A percentile compares a stretch with the other conserved stretches of the same genome.
Conservation (phyloP, 1,140 invertebrate genomes). For the Oncopeltus fasciatus region DNA sequence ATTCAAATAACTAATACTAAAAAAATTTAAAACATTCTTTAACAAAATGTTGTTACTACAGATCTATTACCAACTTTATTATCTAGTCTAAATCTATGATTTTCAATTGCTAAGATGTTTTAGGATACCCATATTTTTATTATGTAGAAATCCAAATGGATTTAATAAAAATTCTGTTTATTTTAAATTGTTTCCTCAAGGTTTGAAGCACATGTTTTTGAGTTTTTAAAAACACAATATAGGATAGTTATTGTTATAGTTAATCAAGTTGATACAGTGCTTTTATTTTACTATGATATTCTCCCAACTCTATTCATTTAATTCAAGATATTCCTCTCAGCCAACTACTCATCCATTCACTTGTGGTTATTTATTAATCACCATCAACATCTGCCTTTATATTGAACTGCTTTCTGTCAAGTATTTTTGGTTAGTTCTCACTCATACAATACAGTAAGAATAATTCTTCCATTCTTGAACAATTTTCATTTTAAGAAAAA, state of each 20-base stretch:
- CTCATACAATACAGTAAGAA: background rate
- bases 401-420: background rate
- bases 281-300: no score
- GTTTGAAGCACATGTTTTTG: no score
- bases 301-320: background rate
- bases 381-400: background rate
- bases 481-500: background rate
- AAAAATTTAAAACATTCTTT: no score
- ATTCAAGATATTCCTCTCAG: background rate
- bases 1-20: no score
- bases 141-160: no score
- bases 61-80: background rate
- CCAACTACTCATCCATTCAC: background rate
- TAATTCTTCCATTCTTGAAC: background rate
- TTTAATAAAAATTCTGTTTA: no score
- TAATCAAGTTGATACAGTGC: no score
- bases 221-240: no score
- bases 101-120: no score
- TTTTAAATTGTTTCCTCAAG: no score
- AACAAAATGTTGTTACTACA: background rate
- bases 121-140: no score
- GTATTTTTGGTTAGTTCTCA: background rate
- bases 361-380: background rate
- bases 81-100: background rate
- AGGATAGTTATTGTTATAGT: no score